These are phyloP conservation scores for Eupelmus urozonus DNA, from an alignment of 2,888 invertebrate genomes.

Conservation along the genomic window DNA sequence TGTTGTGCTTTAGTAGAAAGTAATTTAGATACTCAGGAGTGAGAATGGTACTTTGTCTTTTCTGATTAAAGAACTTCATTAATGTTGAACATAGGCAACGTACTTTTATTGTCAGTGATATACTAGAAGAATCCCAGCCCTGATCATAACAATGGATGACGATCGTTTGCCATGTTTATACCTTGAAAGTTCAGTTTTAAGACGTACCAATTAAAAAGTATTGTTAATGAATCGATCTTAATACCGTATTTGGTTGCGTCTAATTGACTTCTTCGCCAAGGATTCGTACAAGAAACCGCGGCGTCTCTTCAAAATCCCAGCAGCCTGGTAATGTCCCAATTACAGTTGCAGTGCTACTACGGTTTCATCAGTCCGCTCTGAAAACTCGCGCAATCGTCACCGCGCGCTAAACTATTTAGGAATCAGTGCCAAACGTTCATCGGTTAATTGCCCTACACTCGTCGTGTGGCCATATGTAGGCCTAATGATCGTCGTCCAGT, in stretches of 20 bases:
- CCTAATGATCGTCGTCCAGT: slow-evolving; percentile 20
- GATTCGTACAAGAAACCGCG: neutral
- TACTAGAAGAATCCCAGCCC: neutral
- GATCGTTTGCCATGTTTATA: slow-evolving; percentile 13
- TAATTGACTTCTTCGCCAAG: slow-evolving; percentile 38
- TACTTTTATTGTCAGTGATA: neutral
- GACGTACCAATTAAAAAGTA: slow-evolving; percentile 15
- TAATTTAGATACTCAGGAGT: neutral
- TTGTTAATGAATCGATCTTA: slow-evolving; percentile 29
- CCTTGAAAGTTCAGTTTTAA: neutral
- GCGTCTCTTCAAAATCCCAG: neutral
- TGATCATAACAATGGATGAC: neutral
- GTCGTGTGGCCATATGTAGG: slow-evolving; percentile 14
- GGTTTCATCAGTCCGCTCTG: no score
- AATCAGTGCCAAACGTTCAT: slow-evolving; percentile 40
- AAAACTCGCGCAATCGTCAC: neutral
- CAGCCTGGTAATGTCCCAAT: neutral
- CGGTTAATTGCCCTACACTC: slow-evolving; percentile 36
- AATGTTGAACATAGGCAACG: neutral
- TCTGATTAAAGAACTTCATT: neutral
- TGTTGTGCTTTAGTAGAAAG: neutral
- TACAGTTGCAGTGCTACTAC: neutral
- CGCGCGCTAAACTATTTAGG: slow-evolving; percentile 31
- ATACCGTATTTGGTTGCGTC: slow-evolving; percentile 15
- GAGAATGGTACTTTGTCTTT: neutral